These are phyloP conservation scores for Bradypodion pumilum DNA, from an alignment of 2,797 vertebrate species.

Conservation along the genomic window DNA sequence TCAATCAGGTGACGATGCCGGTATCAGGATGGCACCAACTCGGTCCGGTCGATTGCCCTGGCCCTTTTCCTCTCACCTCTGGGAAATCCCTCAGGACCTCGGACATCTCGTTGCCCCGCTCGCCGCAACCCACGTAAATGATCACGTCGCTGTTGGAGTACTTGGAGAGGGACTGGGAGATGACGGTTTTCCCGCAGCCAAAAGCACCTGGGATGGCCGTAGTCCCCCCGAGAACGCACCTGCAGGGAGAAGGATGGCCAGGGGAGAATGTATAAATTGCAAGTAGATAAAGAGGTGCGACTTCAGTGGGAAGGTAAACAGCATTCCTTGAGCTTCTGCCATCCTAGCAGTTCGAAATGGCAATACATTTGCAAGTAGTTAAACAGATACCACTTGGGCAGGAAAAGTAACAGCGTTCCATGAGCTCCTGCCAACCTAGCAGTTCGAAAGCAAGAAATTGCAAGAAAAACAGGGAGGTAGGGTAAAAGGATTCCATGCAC, in stretches of 20 bases:
- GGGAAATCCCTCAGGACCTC: conserved; percentile 74
- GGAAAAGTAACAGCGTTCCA: too few relatives aligned
- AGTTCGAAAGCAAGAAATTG: too few relatives aligned
- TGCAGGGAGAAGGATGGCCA: conserved; percentile 30
- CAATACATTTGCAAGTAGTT: too few relatives aligned
- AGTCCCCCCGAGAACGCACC: conserved; percentile 73
- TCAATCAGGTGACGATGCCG: neutral
- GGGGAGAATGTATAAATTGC: too few relatives aligned
- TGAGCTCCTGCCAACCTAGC: too few relatives aligned
- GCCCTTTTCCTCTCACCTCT: conserved; percentile 56
- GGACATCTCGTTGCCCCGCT: conserved; percentile 73
- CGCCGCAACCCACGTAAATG: conserved; percentile 73
- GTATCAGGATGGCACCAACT: neutral
- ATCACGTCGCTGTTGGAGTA: conserved; percentile 74
- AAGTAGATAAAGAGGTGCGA: too few relatives aligned
- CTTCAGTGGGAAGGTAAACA: too few relatives aligned
- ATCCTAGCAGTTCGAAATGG: too few relatives aligned
- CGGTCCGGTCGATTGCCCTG: neutral
- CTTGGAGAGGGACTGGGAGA: conserved; percentile 73
- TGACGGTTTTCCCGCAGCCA: conserved; percentile 74
- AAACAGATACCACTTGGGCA: too few relatives aligned
- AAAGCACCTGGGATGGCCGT: conserved; percentile 74
- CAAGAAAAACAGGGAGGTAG: too few relatives aligned
- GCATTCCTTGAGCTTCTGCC: too few relatives aligned
- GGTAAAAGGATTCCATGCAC: too few relatives aligned